Evolutionary conservation across 1,140 invertebrate genomes (phyloP).

Genomic region (Trichonephila clavipes): DNA sequence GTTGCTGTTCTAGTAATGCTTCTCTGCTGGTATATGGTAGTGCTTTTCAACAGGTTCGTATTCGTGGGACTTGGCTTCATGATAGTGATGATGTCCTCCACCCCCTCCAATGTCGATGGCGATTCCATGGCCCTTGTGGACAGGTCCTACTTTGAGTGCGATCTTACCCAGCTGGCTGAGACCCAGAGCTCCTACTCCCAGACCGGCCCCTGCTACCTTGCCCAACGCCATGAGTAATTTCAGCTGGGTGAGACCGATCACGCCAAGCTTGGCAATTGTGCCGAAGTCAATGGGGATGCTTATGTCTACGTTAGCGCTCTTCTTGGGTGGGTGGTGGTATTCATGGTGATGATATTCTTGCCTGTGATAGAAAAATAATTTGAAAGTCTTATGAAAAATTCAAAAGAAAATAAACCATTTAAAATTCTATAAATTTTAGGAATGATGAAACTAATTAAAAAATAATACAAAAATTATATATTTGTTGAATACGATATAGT

Average conservation of each 20-base stretch:
- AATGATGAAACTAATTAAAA: no score
- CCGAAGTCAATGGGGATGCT: slow-evolving; percentile 71
- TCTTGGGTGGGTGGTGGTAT: slow-evolving; percentile 44
- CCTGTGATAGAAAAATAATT: slow-evolving; percentile 17
- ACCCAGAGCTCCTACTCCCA: slow-evolving; percentile 61
- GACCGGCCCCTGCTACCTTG: slow-evolving; percentile 64
- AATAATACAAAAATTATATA: neutral
- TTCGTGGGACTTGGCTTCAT: slow-evolving; percentile 39
- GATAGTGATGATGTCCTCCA: neutral
- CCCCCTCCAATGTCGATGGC: slow-evolving; percentile 48
- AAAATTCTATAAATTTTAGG: no score
- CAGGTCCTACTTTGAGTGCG: slow-evolving; percentile 20
- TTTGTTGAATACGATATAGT: neutral
- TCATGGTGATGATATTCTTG: slow-evolving; percentile 54
- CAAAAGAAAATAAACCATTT: no score
- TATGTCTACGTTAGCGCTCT: slow-evolving; percentile 56
- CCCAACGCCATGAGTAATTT: slow-evolving; percentile 60
- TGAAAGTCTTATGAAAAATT: no score
- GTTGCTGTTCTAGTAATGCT: slow-evolving; percentile 30
- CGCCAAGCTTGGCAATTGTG: slow-evolving; percentile 62
- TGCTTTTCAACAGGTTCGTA: slow-evolving; percentile 57
- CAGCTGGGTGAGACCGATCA: slow-evolving; percentile 62
- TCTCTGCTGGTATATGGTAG: slow-evolving; percentile 35
- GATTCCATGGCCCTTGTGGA: slow-evolving; percentile 20
- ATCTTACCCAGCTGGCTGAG: slow-evolving; percentile 60